Evolutionary conservation across 2,888 invertebrate species (phyloP).

Genomic region (Eilema griseolum): DNA sequence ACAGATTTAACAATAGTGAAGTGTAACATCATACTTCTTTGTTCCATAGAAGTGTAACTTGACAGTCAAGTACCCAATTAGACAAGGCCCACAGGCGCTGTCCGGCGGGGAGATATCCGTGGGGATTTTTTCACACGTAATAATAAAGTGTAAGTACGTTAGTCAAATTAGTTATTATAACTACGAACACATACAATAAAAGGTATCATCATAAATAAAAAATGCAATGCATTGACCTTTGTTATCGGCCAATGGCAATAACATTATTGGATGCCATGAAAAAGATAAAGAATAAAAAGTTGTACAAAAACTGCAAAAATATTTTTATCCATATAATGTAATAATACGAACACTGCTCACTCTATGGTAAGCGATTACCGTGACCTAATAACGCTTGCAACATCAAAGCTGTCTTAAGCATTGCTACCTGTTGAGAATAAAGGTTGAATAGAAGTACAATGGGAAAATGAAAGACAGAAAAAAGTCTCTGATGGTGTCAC

Average conservation of each 20-base stretch:
- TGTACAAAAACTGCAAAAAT: neutral
- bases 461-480: neutral
- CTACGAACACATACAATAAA: neutral
- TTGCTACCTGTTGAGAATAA: neutral
- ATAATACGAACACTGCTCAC: neutral
- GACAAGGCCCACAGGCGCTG: no score
- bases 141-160: no score
- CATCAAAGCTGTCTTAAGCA: neutral
- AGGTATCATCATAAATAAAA: neutral
- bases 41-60: no score
- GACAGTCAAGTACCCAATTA: no score
- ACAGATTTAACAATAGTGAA: no score
- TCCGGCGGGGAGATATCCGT: no score
- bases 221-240: conserved; percentile 1
- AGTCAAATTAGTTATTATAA: neutral
- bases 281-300: neutral
- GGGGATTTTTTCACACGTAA: no score
- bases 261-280: neutral
- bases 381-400: neutral
- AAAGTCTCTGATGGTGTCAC: neutral
- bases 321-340: neutral
- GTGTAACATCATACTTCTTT: no score
- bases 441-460: neutral
- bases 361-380: neutral
- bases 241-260: neutral